Conservation (phyloP, 92 coral and sea anemone genomes). For the Bergia puertoricense region DNA sequence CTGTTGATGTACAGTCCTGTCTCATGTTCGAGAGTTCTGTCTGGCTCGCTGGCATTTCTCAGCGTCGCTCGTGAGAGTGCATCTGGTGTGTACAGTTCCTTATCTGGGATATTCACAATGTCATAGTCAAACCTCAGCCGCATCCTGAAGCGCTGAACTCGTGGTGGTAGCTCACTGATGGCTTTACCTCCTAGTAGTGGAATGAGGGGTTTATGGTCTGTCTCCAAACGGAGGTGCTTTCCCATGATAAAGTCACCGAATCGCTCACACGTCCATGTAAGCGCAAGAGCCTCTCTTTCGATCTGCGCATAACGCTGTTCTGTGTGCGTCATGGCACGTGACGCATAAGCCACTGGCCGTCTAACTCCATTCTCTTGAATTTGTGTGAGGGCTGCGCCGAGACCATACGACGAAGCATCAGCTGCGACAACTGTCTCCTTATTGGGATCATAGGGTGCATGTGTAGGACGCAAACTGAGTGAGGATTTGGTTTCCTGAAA, state of each 20-base stretch:
- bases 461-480: background rate
- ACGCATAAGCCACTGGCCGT: conserved; percentile 18
- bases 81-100: background rate
- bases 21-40: background rate
- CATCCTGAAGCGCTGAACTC: no score
- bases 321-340: conserved; percentile 13
- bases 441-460: background rate
- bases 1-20: conserved; percentile 16
- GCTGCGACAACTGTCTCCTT: no score
- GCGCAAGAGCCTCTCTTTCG: background rate
- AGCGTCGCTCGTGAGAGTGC: conserved; percentile 3
- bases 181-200: background rate
- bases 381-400: no score
- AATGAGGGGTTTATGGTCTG: background rate
- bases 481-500: background rate
- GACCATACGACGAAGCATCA: no score
- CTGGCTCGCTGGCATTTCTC: background rate
- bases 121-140: background rate
- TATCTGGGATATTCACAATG: background rate
- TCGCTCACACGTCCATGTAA: background rate
- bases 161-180: no score
- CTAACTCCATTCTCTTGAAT: no score
- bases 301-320: background rate
- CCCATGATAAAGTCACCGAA: background rate
- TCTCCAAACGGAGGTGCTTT: background rate